These are phyloP conservation scores for Catocala nupta DNA, from an alignment of 2,888 invertebrate genomes.

Conservation along the genomic window DNA sequence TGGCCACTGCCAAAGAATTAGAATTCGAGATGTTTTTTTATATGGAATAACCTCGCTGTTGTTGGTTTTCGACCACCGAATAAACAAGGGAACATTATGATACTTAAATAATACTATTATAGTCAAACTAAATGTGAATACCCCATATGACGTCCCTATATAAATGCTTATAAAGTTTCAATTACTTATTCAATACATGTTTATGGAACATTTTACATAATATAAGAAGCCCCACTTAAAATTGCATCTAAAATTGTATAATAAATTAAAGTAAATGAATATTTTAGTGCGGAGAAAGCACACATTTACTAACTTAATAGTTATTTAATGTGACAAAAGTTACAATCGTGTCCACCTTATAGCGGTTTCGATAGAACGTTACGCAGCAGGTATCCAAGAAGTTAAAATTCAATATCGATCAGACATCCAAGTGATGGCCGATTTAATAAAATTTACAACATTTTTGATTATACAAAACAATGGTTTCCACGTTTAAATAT, in stretches of 20 bases:
- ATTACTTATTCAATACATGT: slow-evolving; percentile 8
- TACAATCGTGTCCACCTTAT: slow-evolving; percentile 61
- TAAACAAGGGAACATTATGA: too few species aligned
- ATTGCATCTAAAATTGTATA: slow-evolving; percentile 50
- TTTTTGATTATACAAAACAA: slow-evolving; percentile 67
- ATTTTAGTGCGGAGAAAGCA: slow-evolving; percentile 62
- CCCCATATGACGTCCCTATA: slow-evolving; percentile 1
- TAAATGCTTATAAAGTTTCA: slow-evolving; percentile 1
- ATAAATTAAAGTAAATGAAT: slow-evolving; percentile 62
- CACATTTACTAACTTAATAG: slow-evolving; percentile 65
- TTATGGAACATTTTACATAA: slow-evolving; percentile 8
- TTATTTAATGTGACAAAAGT: slow-evolving; percentile 73
- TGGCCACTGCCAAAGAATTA: too few species aligned
- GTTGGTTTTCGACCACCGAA: too few species aligned
- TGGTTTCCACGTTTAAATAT: slow-evolving; percentile 55
- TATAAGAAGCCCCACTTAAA: slow-evolving; percentile 21
- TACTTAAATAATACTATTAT: too few species aligned
- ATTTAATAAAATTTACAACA: slow-evolving; percentile 68
- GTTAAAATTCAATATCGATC: slow-evolving; percentile 70
- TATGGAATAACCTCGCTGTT: too few species aligned
- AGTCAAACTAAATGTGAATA: background rate
- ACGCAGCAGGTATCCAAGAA: slow-evolving; percentile 70
- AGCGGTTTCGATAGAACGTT: slow-evolving; percentile 60
- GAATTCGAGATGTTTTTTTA: too few species aligned
- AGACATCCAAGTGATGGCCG: slow-evolving; percentile 63